Percentiles rank a stretch among this genome's conserved stretches.
Conservation (phyloP, 2,113 vertebrate species). For the Cyanocitta stelleri region DNA sequence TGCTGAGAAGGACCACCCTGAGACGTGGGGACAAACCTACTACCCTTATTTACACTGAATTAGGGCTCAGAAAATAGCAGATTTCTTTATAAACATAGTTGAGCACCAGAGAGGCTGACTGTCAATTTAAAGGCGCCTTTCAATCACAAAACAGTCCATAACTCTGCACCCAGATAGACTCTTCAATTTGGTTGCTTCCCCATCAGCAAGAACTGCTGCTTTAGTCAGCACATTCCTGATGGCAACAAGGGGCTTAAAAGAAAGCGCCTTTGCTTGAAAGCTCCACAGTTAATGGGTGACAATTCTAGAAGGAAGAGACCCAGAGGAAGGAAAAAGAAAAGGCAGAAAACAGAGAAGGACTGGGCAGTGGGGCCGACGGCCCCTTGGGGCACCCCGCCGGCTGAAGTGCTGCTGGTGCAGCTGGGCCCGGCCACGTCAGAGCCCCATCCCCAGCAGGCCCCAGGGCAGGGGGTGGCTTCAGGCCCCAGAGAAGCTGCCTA, state of each 20-base stretch:
- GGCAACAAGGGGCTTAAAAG: neutral
- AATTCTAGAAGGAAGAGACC: neutral
- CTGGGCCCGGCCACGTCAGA: rapidly evolving
- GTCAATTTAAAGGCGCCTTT: neutral
- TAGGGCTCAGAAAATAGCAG: neutral
- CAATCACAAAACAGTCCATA: neutral
- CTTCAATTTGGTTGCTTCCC: neutral
- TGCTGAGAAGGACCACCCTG: neutral
- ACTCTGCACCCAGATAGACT: neutral
- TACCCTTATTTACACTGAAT: neutral
- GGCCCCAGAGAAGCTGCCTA: neutral
- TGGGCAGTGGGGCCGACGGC: rapidly evolving
- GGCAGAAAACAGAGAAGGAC: neutral
- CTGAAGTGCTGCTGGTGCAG: neutral
- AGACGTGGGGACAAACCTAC: neutral
- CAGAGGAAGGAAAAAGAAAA: neutral
- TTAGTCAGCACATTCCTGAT: neutral
- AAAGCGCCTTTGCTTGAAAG: rapidly evolving
- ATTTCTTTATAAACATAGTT: neutral
- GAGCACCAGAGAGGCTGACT: neutral
- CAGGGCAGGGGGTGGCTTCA: rapidly evolving
- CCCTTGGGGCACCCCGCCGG: rapidly evolving
- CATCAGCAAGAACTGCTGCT: neutral
- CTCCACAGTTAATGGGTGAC: neutral
- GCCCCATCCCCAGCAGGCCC: too few relatives aligned